These are phyloP conservation scores for Taenioides sp. DNA, from an alignment of 2,797 vertebrate genomes.

Conservation along the genomic window DNA sequence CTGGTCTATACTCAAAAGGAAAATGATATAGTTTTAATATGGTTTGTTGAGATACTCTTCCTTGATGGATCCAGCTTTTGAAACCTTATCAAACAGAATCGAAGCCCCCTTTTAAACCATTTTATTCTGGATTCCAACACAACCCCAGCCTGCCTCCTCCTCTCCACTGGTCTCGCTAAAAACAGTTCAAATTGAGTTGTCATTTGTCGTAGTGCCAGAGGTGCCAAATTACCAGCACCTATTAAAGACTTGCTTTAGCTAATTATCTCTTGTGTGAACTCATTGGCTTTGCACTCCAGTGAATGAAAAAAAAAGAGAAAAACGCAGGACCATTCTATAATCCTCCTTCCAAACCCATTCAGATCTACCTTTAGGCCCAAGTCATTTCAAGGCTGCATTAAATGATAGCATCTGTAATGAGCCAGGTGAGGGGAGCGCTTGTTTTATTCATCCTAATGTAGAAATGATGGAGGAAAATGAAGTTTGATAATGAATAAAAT, in stretches of 20 bases:
- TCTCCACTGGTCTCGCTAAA: conserved; percentile 12
- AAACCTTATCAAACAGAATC: not conserved
- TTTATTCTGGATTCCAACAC: not conserved
- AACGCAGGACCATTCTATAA: conserved; percentile 38
- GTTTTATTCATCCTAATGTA: conserved; percentile 57
- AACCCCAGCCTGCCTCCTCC: not conserved
- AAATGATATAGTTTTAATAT: not conserved
- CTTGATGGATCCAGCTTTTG: not conserved
- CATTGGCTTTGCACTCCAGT: not conserved
- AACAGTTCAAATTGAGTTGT: conserved; percentile 34
- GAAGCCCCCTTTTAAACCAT: too few species aligned
- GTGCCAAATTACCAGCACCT: conserved; percentile 35
- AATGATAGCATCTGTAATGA: conserved; percentile 74
- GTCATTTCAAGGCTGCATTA: conserved; percentile 62
- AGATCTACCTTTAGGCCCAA: conserved; percentile 54
- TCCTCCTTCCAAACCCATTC: conserved; percentile 40
- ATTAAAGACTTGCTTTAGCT: conserved; percentile 47
- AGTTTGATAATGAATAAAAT: conserved; percentile 42
- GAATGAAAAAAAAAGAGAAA: not conserved
- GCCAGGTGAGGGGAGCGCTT: conserved; percentile 53
- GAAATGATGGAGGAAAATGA: conserved; percentile 53
- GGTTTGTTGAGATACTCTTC: not conserved
- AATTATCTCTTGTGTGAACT: conserved; percentile 53
- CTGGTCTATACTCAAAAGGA: not conserved
- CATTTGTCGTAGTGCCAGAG: conserved; percentile 31